Evolutionary conservation across 2,888 invertebrate species (phyloP), one percentile per base, ranked within the genome.

Genomic region (Drosophila rellima): DNA sequence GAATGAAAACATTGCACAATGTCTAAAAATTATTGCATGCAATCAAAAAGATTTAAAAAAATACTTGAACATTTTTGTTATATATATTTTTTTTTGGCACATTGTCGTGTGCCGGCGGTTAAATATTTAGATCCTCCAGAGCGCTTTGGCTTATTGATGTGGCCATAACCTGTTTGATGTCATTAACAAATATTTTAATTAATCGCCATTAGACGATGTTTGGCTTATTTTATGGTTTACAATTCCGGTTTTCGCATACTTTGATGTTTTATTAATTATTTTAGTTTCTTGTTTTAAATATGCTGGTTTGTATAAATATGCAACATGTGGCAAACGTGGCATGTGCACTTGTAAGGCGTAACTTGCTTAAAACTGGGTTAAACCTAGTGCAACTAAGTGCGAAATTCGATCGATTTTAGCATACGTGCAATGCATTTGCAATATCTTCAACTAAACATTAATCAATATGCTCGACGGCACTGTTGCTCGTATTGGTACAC

Each of bases 181-280:
- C 79, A 81, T 79, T 79, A 81, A 80, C 75, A 78, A 82, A 88
- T 66, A 83, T 86, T 80, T 78, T 88, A 88, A 83, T 88, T 83
- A 88, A 85, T 73, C 68, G 78, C 76, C 67, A 72, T 82, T 78
- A 76, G 74, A 72, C 76, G 64, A 45, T 70, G 40, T 45, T 56
- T 64, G 62, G 54, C 55, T 54, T 60, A 48, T 61, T 66, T 63
- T 59, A 54, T 78, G 48, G 33, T 51, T 75, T 78, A 8, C 54
- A 61, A 81, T 70, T 82, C 82, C 77, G 74, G 89, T 86, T 79
- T 67, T 67, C 57, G 23, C 17, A 55, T 64, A 63, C 70, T 68
- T 80, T 63, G 17, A 45, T 62, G 37, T 47, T 64, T 59, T 51
- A 47, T 68, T 60, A 35, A 47, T 56, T 51, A 40, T 52, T 52